Evolutionary conservation across 2,113 vertebrate genomes (phyloP).

Genomic region (Recurvirostra avosetta): DNA sequence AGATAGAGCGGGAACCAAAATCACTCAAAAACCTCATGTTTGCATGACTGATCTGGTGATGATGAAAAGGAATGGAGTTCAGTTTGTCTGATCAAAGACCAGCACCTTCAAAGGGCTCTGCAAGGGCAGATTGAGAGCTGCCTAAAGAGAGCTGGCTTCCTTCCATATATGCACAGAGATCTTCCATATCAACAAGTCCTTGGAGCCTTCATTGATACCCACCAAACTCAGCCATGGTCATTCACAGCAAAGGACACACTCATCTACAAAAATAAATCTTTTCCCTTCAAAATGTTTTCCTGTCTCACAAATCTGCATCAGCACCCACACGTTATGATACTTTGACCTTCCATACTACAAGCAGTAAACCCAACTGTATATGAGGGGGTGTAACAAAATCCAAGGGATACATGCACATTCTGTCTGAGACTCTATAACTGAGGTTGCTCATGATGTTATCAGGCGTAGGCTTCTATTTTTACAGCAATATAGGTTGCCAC

Average conservation of each 20-base stretch:
- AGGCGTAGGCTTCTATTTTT: background rate
- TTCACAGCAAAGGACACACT: background rate
- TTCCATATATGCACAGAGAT: background rate
- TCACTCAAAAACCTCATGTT: background rate
- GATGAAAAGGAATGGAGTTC: background rate
- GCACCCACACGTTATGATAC: background rate
- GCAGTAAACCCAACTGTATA: background rate
- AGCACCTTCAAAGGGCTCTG: background rate
- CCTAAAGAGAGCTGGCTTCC: background rate
- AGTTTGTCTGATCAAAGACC: background rate
- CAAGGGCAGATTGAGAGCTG: background rate
- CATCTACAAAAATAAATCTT: background rate
- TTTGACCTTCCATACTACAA: background rate
- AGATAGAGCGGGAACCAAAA: background rate
- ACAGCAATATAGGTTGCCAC: background rate
- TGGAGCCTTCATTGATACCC: background rate
- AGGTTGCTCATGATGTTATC: background rate
- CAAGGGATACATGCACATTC: background rate
- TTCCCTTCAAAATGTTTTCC: background rate
- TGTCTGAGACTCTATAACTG: background rate
- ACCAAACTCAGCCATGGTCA: background rate
- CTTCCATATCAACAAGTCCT: background rate
- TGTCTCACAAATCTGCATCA: background rate
- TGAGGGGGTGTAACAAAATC: background rate
- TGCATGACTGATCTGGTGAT: background rate